A percentile compares a stretch with the other conserved stretches of the same genome.
Conservation (phyloP, 2,113 vertebrate genomes). For the Elanus axillaris region DNA sequence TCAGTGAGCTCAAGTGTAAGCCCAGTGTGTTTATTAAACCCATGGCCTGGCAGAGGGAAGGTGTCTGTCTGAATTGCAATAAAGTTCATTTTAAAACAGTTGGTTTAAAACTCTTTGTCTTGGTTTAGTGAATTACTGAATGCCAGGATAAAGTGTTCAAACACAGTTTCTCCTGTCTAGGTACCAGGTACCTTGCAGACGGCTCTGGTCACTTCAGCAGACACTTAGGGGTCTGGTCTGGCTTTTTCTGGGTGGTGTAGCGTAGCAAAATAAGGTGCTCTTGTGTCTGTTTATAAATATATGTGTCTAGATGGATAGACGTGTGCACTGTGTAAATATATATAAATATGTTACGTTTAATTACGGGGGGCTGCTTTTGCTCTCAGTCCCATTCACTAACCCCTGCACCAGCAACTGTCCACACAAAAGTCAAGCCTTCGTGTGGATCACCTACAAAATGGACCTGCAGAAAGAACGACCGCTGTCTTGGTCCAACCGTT, state of each 20-base stretch:
- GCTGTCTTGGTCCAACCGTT: not conserved
- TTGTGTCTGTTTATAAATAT: not conserved
- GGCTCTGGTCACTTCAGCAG: not conserved
- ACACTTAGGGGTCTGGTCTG: not conserved
- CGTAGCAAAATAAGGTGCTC: not conserved
- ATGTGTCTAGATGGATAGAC: not conserved
- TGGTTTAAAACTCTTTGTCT: not conserved
- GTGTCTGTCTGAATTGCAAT: not conserved
- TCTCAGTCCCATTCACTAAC: not conserved
- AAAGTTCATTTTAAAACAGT: not conserved
- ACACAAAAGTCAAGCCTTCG: fast-evolving
- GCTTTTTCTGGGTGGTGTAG: not conserved
- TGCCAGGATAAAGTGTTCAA: not conserved
- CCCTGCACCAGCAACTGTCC: not conserved
- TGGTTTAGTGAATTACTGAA: slow-evolving; percentile 29
- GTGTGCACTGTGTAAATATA: not conserved
- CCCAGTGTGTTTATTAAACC: slow-evolving; percentile 30
- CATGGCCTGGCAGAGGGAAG: not conserved
- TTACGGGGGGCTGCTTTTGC: fast-evolving
- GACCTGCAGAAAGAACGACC: not conserved
- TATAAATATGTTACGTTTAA: not conserved
- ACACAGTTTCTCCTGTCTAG: not conserved
- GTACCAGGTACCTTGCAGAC: not conserved
- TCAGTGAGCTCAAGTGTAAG: slow-evolving; percentile 24
- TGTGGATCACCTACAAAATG: not conserved